Base-by-base conservation (phyloP, 2,888 invertebrate species). In the Melanchra persicariae region DNA sequence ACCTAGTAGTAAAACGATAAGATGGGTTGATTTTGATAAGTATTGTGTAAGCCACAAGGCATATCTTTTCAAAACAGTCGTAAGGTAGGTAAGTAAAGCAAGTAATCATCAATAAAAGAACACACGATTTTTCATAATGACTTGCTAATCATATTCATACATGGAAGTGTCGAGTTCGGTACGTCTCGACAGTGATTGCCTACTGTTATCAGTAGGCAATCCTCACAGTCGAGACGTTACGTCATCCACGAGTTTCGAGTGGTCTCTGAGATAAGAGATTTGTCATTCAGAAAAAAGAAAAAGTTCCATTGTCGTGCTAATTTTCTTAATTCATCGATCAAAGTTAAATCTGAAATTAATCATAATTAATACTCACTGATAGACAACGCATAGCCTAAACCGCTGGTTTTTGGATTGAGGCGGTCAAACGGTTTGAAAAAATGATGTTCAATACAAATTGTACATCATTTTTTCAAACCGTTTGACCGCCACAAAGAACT, bases 51-150 rank as follows among this genome's bases (percentile, higher is more conserved):
- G 26, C n/a, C 54, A 0, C 15, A 43, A n/a, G 15, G 17, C n/a
- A 51, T 24, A 26, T 24, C 51, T 40, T 60, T 30, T 45, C 71
- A 26, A 8, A 71, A 47, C 15, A 62, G 47, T 72, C 17, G 15
- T 62, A 47, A 54, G 17, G 24, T 45, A n/a, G 8, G 1, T 40
- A 64, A 49, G 19, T 24, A 9, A 19, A 12, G 8, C 7, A 37
- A 15, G 10, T 19, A 47, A 26, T 30, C 12, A 43, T 40, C 22
- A 40, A 37, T 37, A 47, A 66, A 52, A 66, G 30, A n/a, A 24
- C 0, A 59, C 9, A 34, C 6, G 6, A 26, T 60, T 70, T 30
- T 34, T 51, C 24, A 34, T 59, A 43, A 51, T 70, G 70, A 51
- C 59, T 51, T 12, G 24, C 12, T 51, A 43, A 58, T 69, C 10